phyloP scores from a whole-genome alignment of 1,140 invertebrate species.

The Panulirus ornatus region DNA sequence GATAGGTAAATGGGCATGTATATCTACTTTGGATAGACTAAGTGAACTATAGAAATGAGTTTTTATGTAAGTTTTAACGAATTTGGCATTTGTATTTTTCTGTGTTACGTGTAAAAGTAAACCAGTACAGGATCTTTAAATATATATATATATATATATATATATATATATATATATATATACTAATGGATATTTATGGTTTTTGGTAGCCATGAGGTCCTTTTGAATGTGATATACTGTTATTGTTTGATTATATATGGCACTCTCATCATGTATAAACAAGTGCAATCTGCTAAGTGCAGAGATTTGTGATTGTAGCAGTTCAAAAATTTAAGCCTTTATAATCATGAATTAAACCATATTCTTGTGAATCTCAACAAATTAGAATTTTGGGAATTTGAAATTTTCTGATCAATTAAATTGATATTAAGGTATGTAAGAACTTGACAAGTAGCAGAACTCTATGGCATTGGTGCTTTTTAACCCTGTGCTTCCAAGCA shows the following conservation, averaged over 20 bases:
- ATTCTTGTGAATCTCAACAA: not conserved
- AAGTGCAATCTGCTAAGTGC: no score
- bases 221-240: not conserved
- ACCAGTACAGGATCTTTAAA: not conserved
- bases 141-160: constrained; percentile 13
- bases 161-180: not conserved
- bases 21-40: constrained; percentile 75
- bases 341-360: not conserved
- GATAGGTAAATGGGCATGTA: constrained; percentile 76
- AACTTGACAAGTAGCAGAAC: not conserved
- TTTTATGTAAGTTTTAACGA: not conserved
- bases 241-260: not conserved
- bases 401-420: not conserved
- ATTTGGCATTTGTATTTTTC: not conserved
- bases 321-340: not conserved
- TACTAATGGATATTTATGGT: not conserved
- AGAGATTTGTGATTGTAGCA: not conserved
- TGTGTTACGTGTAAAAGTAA: not conserved
- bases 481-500: constrained; percentile 37
- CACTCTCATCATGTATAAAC: not conserved
- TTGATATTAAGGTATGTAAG: not conserved
- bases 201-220: not conserved
- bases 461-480: constrained; percentile 32
- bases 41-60: constrained; percentile 51
- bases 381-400: not conserved